Base-by-base conservation (phyloP, 1,140 invertebrate genomes). In the Armadillidium nasatum region DNA sequence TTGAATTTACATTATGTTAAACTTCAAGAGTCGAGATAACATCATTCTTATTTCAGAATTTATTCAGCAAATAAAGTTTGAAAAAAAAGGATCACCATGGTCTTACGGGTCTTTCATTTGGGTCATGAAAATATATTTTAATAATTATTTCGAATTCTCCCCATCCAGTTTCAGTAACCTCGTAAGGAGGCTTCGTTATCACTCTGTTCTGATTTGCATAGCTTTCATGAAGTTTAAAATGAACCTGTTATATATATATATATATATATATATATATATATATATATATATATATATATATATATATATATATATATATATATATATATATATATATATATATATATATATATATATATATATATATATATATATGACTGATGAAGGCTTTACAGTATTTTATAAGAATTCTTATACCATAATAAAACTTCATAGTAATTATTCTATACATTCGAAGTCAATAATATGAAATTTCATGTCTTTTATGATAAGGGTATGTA, bases 121-220 rank as follows among this genome's bases (percentile, higher is more conserved):
- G 92, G 88, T 99, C 98, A 83, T 95, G 91, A 83, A 99, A 99
- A 86, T 95, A 96, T 75, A 99, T 95, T 85, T 99, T 98, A 22
- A 99, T 98, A 43, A 95, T 92, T 81, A 99, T 93, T 86, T 99
- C 98, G 87, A 99, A 99, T 87, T 99, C 98, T 82, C 98, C 98
- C 97, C 98, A 99, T 1, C 97, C 98, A 72, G 97, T 99, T 87
- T 99, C 98, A 0, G 92, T 95, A 0, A 99, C 89, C 88, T 99
- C 96, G 85, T 97, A 99, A 0, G 97, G 97, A 4, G 96, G 95
- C 84, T 96, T 96, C 0, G 92, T 92, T 0, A 98, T 87, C 79
- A 98, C 91, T 83, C 97, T 87, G 84, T 95, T 97, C 9, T 92
- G 93, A 86, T 98, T 98, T 0, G 93, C 89, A 84, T 99, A 99